Conservation (phyloP, 2,888 invertebrate species). For the Dione vanillae region DNA sequence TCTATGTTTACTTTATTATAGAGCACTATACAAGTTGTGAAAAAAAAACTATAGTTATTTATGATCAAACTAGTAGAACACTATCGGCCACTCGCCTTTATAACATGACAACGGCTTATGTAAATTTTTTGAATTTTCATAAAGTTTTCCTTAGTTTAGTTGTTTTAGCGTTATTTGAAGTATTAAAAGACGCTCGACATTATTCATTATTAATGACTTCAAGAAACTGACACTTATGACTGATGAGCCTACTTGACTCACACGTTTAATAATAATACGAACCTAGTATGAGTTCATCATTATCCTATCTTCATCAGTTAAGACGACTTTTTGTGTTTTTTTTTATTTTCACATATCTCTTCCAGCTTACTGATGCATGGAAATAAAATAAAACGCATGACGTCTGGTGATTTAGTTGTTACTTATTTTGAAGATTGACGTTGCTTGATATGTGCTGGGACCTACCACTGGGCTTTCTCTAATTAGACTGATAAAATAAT, state of each 20-base stretch:
- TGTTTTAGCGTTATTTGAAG: not conserved
- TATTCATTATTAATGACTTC: slow-evolving; percentile 7
- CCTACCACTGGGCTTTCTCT: too few relatives aligned
- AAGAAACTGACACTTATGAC: not conserved
- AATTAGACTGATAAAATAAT: too few relatives aligned
- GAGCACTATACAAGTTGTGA: not conserved
- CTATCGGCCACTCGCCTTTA: not conserved
- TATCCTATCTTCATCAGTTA: not conserved
- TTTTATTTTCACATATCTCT: not conserved
- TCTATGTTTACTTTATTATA: not conserved
- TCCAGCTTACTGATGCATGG: not conserved
- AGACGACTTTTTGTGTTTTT: not conserved
- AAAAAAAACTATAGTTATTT: not conserved
- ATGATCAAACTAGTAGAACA: not conserved
- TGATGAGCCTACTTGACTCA: slow-evolving; percentile 6
- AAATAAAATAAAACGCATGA: not conserved
- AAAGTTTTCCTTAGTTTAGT: slow-evolving; percentile 5
- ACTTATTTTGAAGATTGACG: too few relatives aligned
- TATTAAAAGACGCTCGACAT: not conserved
- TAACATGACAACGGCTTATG: not conserved
- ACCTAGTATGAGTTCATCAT: slow-evolving; percentile 17
- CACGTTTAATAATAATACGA: not conserved
- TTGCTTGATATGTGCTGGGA: too few relatives aligned
- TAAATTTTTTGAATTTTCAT: not conserved
- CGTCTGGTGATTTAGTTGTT: too few relatives aligned